Percentiles rank a stretch among this genome's conserved stretches.
phyloP scores from a whole-genome alignment of 2,113 vertebrate genomes.

The Mustelus asterias region DNA sequence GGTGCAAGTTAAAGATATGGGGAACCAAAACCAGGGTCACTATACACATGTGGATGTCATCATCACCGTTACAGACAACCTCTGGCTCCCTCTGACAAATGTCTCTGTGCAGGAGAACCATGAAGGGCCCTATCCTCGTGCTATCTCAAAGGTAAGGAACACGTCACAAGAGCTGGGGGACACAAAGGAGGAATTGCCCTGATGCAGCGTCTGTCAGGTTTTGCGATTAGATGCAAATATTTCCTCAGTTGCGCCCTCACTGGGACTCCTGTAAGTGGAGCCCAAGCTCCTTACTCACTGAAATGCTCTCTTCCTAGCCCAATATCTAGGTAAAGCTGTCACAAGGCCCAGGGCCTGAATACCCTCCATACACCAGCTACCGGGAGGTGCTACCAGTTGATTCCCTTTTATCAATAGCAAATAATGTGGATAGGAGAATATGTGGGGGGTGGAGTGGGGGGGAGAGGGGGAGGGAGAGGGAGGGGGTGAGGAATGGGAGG shows the following conservation, averaged over 20 bases:
- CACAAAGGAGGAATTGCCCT: not conserved
- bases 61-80: conserved; percentile 60
- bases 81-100: conserved; percentile 59
- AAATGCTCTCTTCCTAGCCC: not conserved
- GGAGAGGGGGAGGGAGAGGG: too few relatives aligned
- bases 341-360: not conserved
- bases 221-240: not conserved
- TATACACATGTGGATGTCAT: conserved; percentile 58
- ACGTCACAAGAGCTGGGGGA: not conserved
- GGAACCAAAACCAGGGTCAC: conserved; percentile 59
- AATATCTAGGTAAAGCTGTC: not conserved
- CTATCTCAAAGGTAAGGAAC: conserved; percentile 61
- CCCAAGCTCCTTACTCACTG: not conserved
- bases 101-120: conserved; percentile 65
- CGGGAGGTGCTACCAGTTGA: not conserved
- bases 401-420: not conserved
- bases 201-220: not conserved
- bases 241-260: not conserved
- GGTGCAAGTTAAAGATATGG: conserved; percentile 70
- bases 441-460: too few relatives aligned
- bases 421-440: not conserved
- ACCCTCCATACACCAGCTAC: not conserved
- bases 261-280: not conserved
- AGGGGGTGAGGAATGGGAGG: too few relatives aligned
- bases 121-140: conserved; percentile 58